Conservation (phyloP, 2,888 invertebrate genomes). For the Lysandra bellargus region DNA sequence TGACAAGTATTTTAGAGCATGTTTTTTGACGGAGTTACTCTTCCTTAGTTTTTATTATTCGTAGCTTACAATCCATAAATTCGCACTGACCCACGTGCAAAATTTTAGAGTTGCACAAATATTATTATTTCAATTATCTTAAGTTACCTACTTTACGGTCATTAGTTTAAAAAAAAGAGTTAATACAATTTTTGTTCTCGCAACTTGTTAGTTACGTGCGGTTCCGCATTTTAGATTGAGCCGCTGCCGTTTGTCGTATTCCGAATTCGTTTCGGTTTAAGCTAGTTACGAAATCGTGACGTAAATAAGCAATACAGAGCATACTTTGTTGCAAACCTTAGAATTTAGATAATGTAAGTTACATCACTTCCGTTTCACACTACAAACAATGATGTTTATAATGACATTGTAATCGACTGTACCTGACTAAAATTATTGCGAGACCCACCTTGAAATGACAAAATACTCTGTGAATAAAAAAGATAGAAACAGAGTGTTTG, state of each 20-base stretch:
- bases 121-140: neutral
- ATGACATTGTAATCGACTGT: conserved; percentile 19
- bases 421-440: neutral
- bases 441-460: neutral
- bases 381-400: conserved; percentile 3
- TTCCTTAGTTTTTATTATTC: too few species aligned
- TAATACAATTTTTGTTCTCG: conserved; percentile 16
- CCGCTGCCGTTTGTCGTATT: conserved; percentile 45
- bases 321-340: conserved; percentile 41
- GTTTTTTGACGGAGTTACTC: too few species aligned
- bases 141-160: neutral
- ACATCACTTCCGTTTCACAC: conserved; percentile 13
- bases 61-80: neutral
- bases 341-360: conserved; percentile 5
- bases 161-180: conserved; percentile 4
- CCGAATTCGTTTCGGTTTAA: conserved; percentile 50
- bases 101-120: neutral
- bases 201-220: conserved; percentile 26
- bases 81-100: neutral
- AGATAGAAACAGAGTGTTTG: neutral
- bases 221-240: conserved; percentile 30
- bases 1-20: too few species aligned
- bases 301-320: conserved; percentile 46
- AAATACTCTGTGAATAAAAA: neutral
- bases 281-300: conserved; percentile 52